Conservation (phyloP, 2,888 invertebrate species). For the Chromoteleia sp. region DNA sequence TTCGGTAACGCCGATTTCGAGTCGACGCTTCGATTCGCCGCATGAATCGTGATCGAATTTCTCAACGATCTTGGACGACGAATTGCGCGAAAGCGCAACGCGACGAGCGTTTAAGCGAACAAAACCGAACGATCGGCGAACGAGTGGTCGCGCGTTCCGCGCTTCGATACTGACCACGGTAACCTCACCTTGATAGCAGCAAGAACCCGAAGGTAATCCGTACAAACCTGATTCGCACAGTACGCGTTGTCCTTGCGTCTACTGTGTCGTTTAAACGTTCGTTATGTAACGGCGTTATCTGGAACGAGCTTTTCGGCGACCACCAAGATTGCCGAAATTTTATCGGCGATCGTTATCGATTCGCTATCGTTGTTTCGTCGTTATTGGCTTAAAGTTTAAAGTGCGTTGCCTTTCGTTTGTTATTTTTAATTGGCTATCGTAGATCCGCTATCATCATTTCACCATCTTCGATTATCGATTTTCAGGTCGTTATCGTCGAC, state of each 20-base stretch:
- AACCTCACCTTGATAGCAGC: slow-evolving; percentile 64
- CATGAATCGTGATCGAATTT: neutral
- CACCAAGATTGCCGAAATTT: too few relatives aligned
- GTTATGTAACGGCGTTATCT: slow-evolving; percentile 45
- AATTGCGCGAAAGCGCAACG: slow-evolving; percentile 11
- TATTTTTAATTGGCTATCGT: too few relatives aligned
- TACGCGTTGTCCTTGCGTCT: slow-evolving; percentile 45
- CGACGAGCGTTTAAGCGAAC: too few relatives aligned
- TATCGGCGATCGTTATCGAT: too few relatives aligned
- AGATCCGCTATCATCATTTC: too few relatives aligned
- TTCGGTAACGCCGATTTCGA: slow-evolving; percentile 50
- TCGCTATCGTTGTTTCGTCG: too few relatives aligned
- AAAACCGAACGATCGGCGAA: too few relatives aligned
- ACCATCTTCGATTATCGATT: too few relatives aligned
- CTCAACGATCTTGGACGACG: neutral
- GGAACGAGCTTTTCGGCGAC: neutral
- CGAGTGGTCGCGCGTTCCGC: slow-evolving; percentile 19
- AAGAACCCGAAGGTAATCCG: slow-evolving; percentile 62
- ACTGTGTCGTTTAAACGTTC: slow-evolving; percentile 38
- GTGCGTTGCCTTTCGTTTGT: too few relatives aligned
- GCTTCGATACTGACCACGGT: slow-evolving; percentile 61
- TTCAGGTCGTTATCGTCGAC: too few relatives aligned
- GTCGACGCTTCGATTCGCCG: slow-evolving; percentile 61
- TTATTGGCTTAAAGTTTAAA: too few relatives aligned
- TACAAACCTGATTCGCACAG: slow-evolving; percentile 62